Evolutionary conservation across 64 coral and sea anemone species (phyloP).

Genomic region (Actinia equina): DNA sequence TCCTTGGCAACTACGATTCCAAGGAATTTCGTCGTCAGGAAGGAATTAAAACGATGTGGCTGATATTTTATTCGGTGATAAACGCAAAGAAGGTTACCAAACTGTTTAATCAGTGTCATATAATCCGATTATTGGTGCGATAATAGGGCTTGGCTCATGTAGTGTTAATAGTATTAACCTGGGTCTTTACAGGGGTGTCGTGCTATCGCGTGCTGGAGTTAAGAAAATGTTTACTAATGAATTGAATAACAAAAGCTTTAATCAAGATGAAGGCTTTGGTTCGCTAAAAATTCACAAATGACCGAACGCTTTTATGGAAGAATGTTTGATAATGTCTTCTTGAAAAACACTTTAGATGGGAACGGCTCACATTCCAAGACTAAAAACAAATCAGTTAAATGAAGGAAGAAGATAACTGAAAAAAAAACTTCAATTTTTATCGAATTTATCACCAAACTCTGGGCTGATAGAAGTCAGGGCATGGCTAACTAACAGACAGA

Average conservation of each 20-base stretch:
- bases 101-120: background rate
- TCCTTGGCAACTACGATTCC: background rate
- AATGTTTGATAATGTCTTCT: background rate
- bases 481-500: too few species aligned
- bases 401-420: background rate
- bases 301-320: background rate
- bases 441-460: too few species aligned
- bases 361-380: background rate
- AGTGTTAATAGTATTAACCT: slow-evolving; percentile 14
- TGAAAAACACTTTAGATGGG: background rate
- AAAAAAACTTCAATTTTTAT: too few species aligned
- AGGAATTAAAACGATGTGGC: background rate
- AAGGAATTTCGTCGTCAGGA: background rate
- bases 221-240: slow-evolving; percentile 14
- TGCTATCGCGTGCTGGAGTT: background rate
- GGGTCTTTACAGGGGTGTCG: background rate
- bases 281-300: background rate
- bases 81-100: background rate
- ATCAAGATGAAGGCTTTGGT: background rate
- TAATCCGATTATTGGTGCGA: background rate
- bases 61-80: background rate
- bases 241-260: background rate
- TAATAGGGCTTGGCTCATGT: background rate
- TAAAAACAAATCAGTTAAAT: background rate
- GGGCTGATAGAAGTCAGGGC: too few species aligned